Evolutionary conservation across 1,140 invertebrate species (phyloP), one percentile per base, ranked within the genome.

Genomic region (Tigriopus japonicus): DNA sequence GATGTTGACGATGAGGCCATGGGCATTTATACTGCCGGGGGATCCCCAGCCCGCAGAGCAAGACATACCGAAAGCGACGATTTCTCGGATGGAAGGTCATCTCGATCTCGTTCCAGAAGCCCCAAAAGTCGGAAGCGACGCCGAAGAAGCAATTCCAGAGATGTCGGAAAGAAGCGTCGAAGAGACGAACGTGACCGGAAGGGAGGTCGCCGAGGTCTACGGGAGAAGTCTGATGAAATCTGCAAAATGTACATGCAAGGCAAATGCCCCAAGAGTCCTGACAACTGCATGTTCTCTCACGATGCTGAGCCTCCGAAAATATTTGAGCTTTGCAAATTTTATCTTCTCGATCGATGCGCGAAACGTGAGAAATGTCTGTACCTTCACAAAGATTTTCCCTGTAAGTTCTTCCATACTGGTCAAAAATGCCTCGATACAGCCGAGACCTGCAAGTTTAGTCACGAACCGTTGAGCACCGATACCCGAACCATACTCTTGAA

Each of bases 361-460:
- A 96, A 96, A 76, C 81, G 86, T 64, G 88, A 93, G 64, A 90
- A 91, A 71, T 98, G 93, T 75, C 75, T 90, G 2, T 98, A 93
- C 69, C 87, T 97, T 84, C 93, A 98, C 76, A 82, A 85, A 66
- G 91, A 96, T 70, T 97, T 94, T 71, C 93, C 93, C 41, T 98
- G 93, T 74, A 96, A 96, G 77, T 95, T 87, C 75, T 95, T 84
- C 69, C 92, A 97, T 68, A 87, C 88, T 51, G 90, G 89, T 65
- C 78, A 87, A 65, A 82, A 84, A 52, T 96, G 92, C 72, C 73
- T 77, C 17, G 81, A 78, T 14, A 23, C 45, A 13, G 59, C 43
- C 15, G 84, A 87, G 21, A 83, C 83, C 59, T 98, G 93, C 74
- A 89, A 93, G 73, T 97, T 96, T 71, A 89, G 87, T 42, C 92